Conservation (phyloP, 64 coral and sea anemone species). For the Platygyra sinensis region DNA sequence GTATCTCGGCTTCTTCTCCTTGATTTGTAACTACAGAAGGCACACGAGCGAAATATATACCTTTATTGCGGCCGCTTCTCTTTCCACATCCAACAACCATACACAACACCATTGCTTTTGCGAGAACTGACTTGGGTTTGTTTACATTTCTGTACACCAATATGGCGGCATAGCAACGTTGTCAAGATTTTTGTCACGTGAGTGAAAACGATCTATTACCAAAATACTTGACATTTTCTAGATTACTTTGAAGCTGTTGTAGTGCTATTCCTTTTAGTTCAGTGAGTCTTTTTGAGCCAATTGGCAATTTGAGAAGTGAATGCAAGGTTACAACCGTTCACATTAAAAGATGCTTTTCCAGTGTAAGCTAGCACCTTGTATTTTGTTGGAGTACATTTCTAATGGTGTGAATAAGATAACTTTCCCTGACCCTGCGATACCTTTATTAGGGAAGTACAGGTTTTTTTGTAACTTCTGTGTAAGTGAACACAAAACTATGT, state of each 20-base stretch:
- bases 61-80: no score
- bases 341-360: slow-evolving; percentile 43
- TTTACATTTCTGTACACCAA: no score
- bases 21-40: no score
- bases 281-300: slow-evolving; percentile 34
- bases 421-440: slow-evolving; percentile 16
- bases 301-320: slow-evolving; percentile 51
- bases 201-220: no score
- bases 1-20: no score
- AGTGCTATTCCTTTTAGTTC: slow-evolving; percentile 39
- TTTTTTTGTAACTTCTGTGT: not conserved
- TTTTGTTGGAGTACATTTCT: slow-evolving; percentile 23
- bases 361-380: not conserved
- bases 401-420: slow-evolving; percentile 23
- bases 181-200: no score
- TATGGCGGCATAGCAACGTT: no score
- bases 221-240: slow-evolving; percentile 55
- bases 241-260: slow-evolving; percentile 38
- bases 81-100: no score
- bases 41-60: no score
- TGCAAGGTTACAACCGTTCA: slow-evolving; percentile 45
- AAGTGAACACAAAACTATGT: slow-evolving; percentile 31
- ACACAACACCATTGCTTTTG: no score
- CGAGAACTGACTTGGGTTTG: no score
- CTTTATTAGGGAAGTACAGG: slow-evolving; percentile 17